phyloP scores from a whole-genome alignment of 2,888 invertebrate genomes.

The Drosophila pseudotalamancana region DNA sequence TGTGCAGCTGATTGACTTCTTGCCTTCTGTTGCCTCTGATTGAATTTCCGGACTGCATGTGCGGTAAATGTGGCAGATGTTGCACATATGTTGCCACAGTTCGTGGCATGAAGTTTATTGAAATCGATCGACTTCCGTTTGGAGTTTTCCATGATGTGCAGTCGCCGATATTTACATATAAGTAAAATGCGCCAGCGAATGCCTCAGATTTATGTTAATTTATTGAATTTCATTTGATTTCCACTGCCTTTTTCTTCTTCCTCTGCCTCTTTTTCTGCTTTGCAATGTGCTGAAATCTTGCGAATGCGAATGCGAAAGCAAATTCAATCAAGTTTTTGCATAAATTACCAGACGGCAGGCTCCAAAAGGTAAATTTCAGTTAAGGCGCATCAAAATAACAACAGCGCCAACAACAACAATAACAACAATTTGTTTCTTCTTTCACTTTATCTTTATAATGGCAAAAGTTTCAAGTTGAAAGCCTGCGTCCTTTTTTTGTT shows the following conservation, averaged over 20 bases:
- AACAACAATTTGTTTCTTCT: slow-evolving; percentile 15
- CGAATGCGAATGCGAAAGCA: slow-evolving; percentile 39
- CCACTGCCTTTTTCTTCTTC: slow-evolving; percentile 19
- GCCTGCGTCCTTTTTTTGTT: slow-evolving; percentile 32
- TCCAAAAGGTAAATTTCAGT: slow-evolving; percentile 26
- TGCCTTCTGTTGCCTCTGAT: slow-evolving; percentile 43
- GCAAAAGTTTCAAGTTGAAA: slow-evolving; percentile 63
- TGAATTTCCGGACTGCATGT: slow-evolving; percentile 59
- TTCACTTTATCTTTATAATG: slow-evolving; percentile 67
- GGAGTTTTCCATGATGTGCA: slow-evolving; percentile 14
- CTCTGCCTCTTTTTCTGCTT: too few relatives aligned
- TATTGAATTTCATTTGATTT: slow-evolving; percentile 73
- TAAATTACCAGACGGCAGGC: slow-evolving; percentile 59
- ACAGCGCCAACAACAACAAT: slow-evolving; percentile 33
- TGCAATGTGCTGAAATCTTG: slow-evolving; percentile 45
- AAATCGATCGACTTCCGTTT: slow-evolving; percentile 60
- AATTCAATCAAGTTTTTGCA: slow-evolving; percentile 76
- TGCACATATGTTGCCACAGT: slow-evolving; percentile 56
- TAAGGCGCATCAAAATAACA: slow-evolving; percentile 47
- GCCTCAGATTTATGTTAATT: slow-evolving; percentile 74
- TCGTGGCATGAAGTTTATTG: slow-evolving; percentile 65
- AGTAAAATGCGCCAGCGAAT: slow-evolving; percentile 44
- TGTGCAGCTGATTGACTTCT: background rate
- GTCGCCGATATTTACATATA: slow-evolving; percentile 56
- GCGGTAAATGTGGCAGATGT: slow-evolving; percentile 32